Evolutionary conservation across 2,888 invertebrate species (phyloP).

Genomic region (Allophyes oxyacanthae): DNA sequence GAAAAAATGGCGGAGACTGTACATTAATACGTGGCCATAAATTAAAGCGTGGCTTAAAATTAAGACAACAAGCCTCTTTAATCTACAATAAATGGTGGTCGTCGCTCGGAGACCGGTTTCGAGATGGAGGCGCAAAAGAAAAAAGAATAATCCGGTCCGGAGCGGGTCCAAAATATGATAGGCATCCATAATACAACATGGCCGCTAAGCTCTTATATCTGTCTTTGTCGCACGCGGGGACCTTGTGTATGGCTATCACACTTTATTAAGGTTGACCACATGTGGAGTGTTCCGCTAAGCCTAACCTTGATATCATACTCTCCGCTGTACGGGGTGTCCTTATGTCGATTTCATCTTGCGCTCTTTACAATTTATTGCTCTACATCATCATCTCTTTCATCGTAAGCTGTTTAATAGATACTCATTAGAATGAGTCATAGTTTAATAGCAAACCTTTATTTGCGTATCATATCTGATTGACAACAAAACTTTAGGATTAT

Average conservation of each 20-base stretch:
- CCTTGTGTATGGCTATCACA: constrained; percentile 76
- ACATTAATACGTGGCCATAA: constrained; percentile 87
- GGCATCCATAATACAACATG: constrained; percentile 90
- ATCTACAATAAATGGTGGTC: constrained; percentile 89
- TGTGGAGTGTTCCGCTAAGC: constrained; percentile 89
- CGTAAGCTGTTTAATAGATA: constrained; percentile 23
- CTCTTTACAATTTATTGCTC: constrained; percentile 50
- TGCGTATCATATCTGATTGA: constrained; percentile 8
- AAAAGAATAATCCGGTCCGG: constrained; percentile 87
- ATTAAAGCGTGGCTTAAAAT: constrained; percentile 89
- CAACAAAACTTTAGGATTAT: constrained; percentile 31
- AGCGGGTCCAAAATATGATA: constrained; percentile 89
- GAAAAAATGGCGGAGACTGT: constrained; percentile 84
- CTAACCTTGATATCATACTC: constrained; percentile 90
- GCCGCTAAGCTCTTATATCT: constrained; percentile 86
- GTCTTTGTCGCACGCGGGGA: constrained; percentile 73
- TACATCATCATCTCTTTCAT: constrained; percentile 19
- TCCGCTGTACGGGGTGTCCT: constrained; percentile 80
- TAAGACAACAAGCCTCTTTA: constrained; percentile 90
- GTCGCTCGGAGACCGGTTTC: constrained; percentile 86
- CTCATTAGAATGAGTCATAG: constrained; percentile 23
- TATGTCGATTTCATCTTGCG: constrained; percentile 54
- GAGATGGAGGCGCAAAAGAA: constrained; percentile 86
- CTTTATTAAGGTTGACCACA: constrained; percentile 89
- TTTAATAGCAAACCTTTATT: constrained; percentile 14